phyloP scores from a whole-genome alignment of 2,888 invertebrate species.

The Odontomyia ornata region DNA sequence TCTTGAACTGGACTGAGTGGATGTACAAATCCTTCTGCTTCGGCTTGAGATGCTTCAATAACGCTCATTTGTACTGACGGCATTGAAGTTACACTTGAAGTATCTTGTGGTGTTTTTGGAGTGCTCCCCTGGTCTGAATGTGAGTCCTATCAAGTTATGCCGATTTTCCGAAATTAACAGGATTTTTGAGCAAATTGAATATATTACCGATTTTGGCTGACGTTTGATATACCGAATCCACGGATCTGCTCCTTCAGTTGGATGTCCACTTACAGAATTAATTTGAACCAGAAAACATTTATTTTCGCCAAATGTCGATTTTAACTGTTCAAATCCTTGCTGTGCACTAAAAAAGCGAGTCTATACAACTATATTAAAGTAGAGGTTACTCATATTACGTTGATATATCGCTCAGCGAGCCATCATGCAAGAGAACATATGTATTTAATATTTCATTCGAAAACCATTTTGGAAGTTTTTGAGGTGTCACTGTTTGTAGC shows the following conservation, averaged over 20 bases:
- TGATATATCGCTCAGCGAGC: slow-evolving; percentile 71
- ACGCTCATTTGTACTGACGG: slow-evolving; percentile 59
- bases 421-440: slow-evolving; percentile 90
- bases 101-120: slow-evolving; percentile 69
- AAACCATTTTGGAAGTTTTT: slow-evolving; percentile 87
- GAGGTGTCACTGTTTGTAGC: slow-evolving; percentile 77
- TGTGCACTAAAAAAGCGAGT: slow-evolving; percentile 75
- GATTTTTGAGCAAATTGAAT: not conserved
- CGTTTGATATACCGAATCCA: slow-evolving; percentile 84
- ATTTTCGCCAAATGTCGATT: slow-evolving; percentile 84
- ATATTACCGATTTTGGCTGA: slow-evolving; percentile 65
- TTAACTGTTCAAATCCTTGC: slow-evolving; percentile 82
- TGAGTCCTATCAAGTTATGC: slow-evolving; percentile 55
- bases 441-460: slow-evolving; percentile 82
- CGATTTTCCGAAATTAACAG: no score
- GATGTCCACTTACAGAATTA: slow-evolving; percentile 78
- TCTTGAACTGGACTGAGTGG: slow-evolving; percentile 79
- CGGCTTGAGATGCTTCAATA: slow-evolving; percentile 54
- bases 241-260: slow-evolving; percentile 77
- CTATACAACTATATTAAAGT: not conserved
- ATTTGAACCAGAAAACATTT: slow-evolving; percentile 90
- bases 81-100: slow-evolving; percentile 63
- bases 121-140: slow-evolving; percentile 66
- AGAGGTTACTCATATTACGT: slow-evolving; percentile 67
- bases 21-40: slow-evolving; percentile 68